Conservation (phyloP, 2,113 vertebrate species). For the Seriola rivoliana region DNA sequence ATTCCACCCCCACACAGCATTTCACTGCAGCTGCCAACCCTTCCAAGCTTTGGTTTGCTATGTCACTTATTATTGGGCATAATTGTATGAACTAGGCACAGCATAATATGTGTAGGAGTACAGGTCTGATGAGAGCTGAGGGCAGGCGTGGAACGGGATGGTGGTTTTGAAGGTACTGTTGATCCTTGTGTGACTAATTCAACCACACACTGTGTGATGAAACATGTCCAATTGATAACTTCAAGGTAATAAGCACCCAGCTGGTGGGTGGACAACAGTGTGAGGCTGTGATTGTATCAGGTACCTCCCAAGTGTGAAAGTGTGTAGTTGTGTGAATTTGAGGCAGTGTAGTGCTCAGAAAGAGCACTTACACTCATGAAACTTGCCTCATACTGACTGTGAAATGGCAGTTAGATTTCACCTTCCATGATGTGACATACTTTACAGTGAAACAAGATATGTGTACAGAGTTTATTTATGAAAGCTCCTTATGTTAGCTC, state of each 20-base stretch:
- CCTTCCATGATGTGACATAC: neutral
- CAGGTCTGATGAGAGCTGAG: constrained; percentile 34
- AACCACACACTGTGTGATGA: constrained; percentile 53
- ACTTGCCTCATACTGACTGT: neutral
- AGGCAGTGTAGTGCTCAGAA: neutral
- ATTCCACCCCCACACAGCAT: neutral
- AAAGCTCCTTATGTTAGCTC: too few relatives aligned
- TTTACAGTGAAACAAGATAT: neutral
- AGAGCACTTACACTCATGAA: neutral
- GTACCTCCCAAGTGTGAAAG: constrained; percentile 9
- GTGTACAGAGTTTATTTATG: neutral
- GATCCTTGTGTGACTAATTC: constrained; percentile 56
- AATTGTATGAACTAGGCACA: neutral
- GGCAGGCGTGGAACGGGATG: constrained; percentile 5
- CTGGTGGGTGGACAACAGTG: constrained; percentile 56
- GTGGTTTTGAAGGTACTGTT: constrained; percentile 24
- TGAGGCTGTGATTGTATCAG: constrained; percentile 38
- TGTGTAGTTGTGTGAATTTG: constrained; percentile 6
- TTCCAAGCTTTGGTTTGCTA: neutral
- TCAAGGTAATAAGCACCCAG: constrained; percentile 53
- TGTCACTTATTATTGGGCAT: neutral
- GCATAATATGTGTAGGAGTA: constrained; percentile 11
- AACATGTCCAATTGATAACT: constrained; percentile 61
- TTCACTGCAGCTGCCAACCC: neutral
- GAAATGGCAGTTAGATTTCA: neutral